These are phyloP conservation scores for Gymnobelideus leadbeateri DNA, from an alignment of 2,113 vertebrate species.

Conservation along the genomic window DNA sequence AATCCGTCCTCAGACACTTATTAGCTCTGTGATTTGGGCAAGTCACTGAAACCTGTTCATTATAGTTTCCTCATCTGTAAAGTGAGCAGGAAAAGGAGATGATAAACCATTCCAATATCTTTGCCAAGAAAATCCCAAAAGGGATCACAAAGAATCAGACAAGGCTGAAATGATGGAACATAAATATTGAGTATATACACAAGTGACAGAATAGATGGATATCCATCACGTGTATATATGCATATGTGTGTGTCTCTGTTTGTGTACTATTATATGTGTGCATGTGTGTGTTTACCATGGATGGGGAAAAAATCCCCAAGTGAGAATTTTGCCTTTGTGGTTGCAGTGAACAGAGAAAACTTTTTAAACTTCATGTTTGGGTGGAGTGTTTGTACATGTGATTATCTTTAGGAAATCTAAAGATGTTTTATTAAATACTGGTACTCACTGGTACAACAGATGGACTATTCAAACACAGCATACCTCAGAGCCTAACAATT, in stretches of 20 bases:
- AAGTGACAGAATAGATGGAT: not conserved
- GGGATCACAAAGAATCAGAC: not conserved
- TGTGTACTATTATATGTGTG: too few species aligned
- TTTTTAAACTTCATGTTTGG: not conserved
- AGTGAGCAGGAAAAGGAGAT: not conserved
- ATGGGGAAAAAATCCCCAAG: not conserved
- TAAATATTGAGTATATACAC: not conserved
- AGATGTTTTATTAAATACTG: not conserved
- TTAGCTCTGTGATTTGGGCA: too few species aligned
- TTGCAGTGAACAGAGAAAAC: not conserved
- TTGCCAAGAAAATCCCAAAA: not conserved
- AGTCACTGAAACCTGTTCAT: too few species aligned
- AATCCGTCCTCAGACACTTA: too few species aligned
- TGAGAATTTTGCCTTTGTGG: not conserved
- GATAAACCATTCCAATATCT: not conserved
- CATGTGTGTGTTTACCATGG: not conserved
- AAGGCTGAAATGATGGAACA: not conserved
- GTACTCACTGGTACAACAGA: not conserved
- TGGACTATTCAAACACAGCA: not conserved
- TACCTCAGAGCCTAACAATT: not conserved
- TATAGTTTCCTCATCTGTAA: not conserved
- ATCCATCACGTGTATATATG: too few species aligned
- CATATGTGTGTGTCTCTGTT: too few species aligned
- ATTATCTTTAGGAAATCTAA: not conserved
- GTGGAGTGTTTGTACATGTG: not conserved